Percentiles rank a stretch among this genome's conserved stretches.
phyloP scores from a whole-genome alignment of 53 echinoderm and acorn worm genomes.

The Apostichopus leukothele region DNA sequence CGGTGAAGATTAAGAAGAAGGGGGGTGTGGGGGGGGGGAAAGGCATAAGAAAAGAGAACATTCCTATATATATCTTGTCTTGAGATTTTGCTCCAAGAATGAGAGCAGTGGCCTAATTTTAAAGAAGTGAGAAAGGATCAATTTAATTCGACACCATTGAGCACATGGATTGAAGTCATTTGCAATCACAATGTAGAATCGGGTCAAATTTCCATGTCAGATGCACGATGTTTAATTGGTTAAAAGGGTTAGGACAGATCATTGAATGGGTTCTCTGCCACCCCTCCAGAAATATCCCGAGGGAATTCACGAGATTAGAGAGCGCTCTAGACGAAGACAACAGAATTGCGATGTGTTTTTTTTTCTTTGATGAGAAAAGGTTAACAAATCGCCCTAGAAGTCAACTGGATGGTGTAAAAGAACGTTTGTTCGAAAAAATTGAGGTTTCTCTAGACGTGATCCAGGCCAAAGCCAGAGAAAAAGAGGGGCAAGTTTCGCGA shows the following conservation, averaged over 20 bases:
- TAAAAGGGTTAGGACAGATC: constrained; percentile 18
- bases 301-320: not conserved
- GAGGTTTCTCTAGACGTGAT: too few relatives aligned
- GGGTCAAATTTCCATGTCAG: constrained; percentile 4
- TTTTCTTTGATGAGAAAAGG: not conserved
- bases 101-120: constrained; percentile 8
- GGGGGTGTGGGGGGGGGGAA: too few relatives aligned
- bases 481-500: not conserved
- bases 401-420: not conserved
- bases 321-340: not conserved
- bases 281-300: not conserved
- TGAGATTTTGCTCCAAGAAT: constrained; percentile 26
- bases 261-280: not conserved
- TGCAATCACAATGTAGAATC: constrained; percentile 13
- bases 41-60: too few relatives aligned
- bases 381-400: not conserved
- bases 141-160: not conserved
- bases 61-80: too few relatives aligned
- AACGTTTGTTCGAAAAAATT: not conserved
- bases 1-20: too few relatives aligned
- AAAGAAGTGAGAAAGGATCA: constrained; percentile 15
- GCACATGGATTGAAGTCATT: constrained; percentile 13
- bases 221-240: constrained; percentile 29
- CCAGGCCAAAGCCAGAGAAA: not conserved
- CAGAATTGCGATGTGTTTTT: not conserved